Evolutionary conservation across 2,113 vertebrate species (phyloP).

Genomic region (Rynchops niger): DNA sequence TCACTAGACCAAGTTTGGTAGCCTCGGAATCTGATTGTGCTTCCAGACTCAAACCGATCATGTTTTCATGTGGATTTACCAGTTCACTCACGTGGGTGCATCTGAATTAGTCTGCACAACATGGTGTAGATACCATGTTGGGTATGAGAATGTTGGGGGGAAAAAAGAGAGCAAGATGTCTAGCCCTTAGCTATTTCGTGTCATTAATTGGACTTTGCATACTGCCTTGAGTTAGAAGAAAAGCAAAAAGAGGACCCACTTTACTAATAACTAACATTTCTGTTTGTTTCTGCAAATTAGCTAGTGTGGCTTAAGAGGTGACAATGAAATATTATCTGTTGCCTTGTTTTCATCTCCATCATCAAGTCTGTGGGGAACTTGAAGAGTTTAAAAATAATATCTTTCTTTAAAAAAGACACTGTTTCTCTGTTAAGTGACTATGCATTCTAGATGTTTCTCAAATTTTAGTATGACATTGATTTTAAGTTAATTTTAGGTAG

Average conservation of each 20-base stretch:
- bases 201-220: not conserved
- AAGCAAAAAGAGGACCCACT: not conserved
- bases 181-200: not conserved
- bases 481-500: not conserved
- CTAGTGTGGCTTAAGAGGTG: not conserved
- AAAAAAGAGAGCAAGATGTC: not conserved
- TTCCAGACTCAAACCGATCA: not conserved
- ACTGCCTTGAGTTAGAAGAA: not conserved
- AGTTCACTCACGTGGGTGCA: not conserved
- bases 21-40: not conserved
- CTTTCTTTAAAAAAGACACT: not conserved
- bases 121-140: not conserved
- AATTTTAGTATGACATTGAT: not conserved
- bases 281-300: not conserved
- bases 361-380: not conserved
- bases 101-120: not conserved
- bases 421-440: not conserved
- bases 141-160: rapidly evolving
- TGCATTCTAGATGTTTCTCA: not conserved
- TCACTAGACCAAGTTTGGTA: not conserved
- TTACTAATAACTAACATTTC: not conserved
- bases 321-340: not conserved
- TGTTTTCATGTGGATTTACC: not conserved
- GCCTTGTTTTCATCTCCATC: not conserved
- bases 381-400: not conserved